Percentiles rank a stretch among this genome's conserved stretches.
phyloP scores from a whole-genome alignment of 2,797 vertebrate genomes.

The Mus minutoides region DNA sequence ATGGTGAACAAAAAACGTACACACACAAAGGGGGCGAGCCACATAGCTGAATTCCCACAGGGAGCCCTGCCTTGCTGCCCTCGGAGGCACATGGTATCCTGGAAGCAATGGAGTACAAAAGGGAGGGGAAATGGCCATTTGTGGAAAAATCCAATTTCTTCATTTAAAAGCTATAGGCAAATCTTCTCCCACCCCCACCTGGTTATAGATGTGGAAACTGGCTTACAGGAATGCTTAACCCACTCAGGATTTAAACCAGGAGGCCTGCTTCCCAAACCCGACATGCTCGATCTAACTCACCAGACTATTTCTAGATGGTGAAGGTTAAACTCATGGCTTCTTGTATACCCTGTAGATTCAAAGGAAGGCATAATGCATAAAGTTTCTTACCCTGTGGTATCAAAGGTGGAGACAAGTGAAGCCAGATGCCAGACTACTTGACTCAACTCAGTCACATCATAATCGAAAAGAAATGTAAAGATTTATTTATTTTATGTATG shows the following conservation, averaged over 20 bases:
- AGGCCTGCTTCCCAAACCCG: not conserved
- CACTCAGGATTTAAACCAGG: not conserved
- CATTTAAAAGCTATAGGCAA: not conserved
- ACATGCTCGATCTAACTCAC: not conserved
- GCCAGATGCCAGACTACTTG: not conserved
- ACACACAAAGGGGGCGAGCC: constrained; percentile 67
- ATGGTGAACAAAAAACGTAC: constrained; percentile 86
- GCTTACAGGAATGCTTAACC: not conserved
- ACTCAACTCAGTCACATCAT: not conserved
- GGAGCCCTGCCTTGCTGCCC: not conserved
- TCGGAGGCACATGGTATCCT: not conserved
- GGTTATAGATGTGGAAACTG: not conserved
- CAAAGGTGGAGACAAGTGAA: not conserved
- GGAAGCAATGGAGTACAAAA: not conserved
- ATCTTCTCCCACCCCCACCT: not conserved
- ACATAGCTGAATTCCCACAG: not conserved
- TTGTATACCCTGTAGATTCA: not conserved
- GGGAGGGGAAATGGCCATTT: too few relatives aligned
- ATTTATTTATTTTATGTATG: not conserved
- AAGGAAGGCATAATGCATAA: not conserved
- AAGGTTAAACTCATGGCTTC: not conserved
- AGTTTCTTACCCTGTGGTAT: not conserved
- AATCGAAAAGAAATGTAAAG: not conserved
- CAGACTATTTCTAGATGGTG: not conserved
- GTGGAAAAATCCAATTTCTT: not conserved